phyloP scores from a whole-genome alignment of 2,888 invertebrate genomes.

The Macrophya annulata region DNA sequence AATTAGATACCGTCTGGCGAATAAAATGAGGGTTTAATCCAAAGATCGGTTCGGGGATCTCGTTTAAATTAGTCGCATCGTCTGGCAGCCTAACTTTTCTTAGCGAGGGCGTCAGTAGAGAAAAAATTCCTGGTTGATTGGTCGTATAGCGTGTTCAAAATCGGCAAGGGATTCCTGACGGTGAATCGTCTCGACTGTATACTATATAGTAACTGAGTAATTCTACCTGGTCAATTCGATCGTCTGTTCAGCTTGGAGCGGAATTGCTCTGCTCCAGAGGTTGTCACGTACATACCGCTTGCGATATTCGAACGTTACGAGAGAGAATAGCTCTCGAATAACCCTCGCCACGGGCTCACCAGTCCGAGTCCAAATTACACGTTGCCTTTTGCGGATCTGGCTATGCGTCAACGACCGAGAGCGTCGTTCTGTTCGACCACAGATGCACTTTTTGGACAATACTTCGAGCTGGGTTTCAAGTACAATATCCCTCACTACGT shows the following conservation, averaged over 20 bases:
- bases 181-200: background rate
- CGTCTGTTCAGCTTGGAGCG: background rate
- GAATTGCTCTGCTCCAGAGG: constrained; percentile 1
- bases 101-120: constrained; percentile 26
- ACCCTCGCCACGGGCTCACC: background rate
- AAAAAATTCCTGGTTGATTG: constrained; percentile 23
- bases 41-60: constrained; percentile 36
- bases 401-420: constrained; percentile 29
- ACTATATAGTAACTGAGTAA: constrained; percentile 11
- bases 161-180: background rate
- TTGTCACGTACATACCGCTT: background rate
- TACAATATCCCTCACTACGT: constrained; percentile 31
- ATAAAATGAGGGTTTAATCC: constrained; percentile 41
- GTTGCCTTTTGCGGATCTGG: constrained; percentile 33
- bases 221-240: constrained; percentile 39
- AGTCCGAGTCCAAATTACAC: constrained; percentile 28
- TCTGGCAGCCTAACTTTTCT: constrained; percentile 30
- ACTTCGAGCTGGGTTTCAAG: background rate
- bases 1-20: constrained; percentile 40
- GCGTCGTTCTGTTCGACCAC: background rate
- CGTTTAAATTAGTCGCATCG: constrained; percentile 54
- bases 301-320: background rate
- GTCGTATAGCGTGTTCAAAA: background rate
- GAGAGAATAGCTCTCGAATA: constrained; percentile 10
- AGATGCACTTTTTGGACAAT: constrained; percentile 39